Evolutionary conservation across 2,113 vertebrate genomes (phyloP).

Genomic region (Cryptotis parvus): DNA sequence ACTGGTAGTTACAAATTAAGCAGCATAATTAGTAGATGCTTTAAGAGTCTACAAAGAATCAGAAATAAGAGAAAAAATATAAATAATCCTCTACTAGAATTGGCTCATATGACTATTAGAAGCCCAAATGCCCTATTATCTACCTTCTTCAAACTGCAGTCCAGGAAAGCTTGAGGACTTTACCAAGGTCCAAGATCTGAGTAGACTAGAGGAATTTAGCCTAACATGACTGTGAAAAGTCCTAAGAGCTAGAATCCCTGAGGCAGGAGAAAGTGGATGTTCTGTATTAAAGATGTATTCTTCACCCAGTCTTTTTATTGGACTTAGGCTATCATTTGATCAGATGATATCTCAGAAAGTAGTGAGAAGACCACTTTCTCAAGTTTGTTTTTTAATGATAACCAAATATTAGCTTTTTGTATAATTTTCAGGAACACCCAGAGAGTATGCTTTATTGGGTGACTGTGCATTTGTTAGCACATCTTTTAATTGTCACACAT

Average conservation of each 20-base stretch:
- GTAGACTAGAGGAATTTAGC: background rate
- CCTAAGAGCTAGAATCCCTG: background rate
- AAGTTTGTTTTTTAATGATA: background rate
- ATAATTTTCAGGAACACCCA: background rate
- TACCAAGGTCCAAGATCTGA: background rate
- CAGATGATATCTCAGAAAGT: too few relatives aligned
- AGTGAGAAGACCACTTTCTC: background rate
- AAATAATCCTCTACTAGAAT: background rate
- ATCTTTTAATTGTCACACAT: background rate
- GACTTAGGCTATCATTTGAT: background rate
- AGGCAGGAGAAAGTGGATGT: background rate
- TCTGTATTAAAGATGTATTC: background rate
- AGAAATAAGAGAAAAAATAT: background rate
- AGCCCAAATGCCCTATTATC: background rate
- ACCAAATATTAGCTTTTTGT: too few relatives aligned
- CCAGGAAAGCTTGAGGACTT: background rate
- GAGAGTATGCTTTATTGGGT: background rate
- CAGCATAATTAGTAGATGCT: background rate
- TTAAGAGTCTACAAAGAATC: background rate
- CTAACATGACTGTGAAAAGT: background rate
- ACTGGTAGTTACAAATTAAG: background rate
- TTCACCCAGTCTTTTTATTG: background rate
- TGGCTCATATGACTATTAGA: background rate
- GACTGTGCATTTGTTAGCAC: background rate
- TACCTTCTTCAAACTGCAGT: background rate